These are phyloP conservation scores for Lepus townsendii DNA, from an alignment of 2,797 vertebrate species.

Conservation along the genomic window DNA sequence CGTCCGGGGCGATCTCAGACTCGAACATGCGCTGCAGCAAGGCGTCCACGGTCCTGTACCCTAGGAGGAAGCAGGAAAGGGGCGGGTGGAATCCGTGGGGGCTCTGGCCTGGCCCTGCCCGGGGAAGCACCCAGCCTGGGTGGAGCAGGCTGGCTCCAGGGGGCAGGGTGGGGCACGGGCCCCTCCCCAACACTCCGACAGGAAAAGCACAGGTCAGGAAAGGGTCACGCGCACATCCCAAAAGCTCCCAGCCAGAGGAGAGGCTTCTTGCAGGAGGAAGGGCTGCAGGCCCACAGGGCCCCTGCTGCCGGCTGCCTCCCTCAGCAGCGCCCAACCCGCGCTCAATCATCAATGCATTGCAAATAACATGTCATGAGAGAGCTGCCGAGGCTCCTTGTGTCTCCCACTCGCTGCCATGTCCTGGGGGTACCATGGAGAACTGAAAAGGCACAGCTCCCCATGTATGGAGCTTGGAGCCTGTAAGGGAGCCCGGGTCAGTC, in stretches of 20 bases:
- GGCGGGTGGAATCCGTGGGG: fast-evolving
- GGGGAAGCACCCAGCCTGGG: not conserved
- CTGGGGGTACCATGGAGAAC: not conserved
- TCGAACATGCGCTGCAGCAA: constrained; percentile 97
- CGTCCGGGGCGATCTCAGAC: constrained; percentile 92
- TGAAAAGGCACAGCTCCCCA: not conserved
- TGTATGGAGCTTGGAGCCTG: too few species aligned
- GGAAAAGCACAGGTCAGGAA: not conserved
- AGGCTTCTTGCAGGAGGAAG: not conserved
- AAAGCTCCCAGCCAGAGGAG: not conserved
- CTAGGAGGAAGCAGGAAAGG: constrained; percentile 83
- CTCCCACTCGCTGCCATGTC: not conserved
- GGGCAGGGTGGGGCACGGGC: not conserved
- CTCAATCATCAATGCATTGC: too few species aligned
- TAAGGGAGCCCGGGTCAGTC: not conserved
- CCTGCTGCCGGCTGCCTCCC: fast-evolving
- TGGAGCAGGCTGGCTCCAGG: not conserved
- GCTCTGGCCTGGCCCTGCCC: fast-evolving
- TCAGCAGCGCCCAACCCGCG: not conserved
- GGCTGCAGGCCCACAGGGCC: not conserved
- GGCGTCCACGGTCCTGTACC: constrained; percentile 95
- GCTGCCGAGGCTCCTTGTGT: not conserved
- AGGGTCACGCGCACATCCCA: too few species aligned
- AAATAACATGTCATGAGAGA: not conserved
- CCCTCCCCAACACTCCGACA: not conserved